phyloP scores from a whole-genome alignment of 2,113 vertebrate species.

The Dasypus novemcinctus region DNA sequence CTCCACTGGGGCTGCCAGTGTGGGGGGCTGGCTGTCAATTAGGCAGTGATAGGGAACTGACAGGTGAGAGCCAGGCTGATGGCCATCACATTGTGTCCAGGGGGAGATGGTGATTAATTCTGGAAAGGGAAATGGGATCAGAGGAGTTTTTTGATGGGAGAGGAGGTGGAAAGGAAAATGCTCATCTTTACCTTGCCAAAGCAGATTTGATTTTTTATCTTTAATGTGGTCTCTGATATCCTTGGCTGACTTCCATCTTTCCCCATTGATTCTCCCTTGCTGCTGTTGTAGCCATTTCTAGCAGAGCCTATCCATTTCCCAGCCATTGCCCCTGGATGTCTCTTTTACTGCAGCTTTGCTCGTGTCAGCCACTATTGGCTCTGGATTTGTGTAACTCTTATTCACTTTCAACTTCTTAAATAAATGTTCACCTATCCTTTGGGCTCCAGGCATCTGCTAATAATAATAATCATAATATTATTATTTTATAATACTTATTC shows the following conservation, averaged over 20 bases:
- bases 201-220: not conserved
- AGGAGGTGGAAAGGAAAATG: not conserved
- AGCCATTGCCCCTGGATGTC: not conserved
- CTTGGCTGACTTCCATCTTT: not conserved
- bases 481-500: not conserved
- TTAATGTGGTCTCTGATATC: not conserved
- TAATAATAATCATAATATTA: not conserved
- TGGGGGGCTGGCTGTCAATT: not conserved
- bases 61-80: not conserved
- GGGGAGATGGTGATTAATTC: not conserved
- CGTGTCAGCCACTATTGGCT: not conserved
- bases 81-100: not conserved
- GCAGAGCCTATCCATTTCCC: not conserved
- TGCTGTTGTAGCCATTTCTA: not conserved
- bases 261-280: not conserved
- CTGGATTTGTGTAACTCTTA: not conserved
- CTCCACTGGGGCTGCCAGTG: not conserved
- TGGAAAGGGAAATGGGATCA: not conserved
- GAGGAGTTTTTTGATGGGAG: not conserved
- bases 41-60: not conserved
- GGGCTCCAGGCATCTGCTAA: not conserved
- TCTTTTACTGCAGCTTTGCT: not conserved
- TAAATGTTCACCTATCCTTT: not conserved
- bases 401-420: not conserved
- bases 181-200: not conserved